Base-by-base conservation (phyloP, 2,888 invertebrate species). In the Sarcophaga subvicina region DNA sequence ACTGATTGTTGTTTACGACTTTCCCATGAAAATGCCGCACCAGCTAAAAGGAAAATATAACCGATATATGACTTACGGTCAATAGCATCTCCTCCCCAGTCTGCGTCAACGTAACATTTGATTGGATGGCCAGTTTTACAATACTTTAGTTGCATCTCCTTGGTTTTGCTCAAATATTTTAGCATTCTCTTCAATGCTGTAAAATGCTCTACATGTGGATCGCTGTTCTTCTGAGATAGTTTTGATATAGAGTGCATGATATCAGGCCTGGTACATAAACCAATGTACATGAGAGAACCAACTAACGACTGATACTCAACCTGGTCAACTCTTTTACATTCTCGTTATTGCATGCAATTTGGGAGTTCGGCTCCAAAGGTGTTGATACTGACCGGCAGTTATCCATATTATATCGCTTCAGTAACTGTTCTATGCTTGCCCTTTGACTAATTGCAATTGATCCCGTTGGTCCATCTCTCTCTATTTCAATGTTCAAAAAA, bases 401-500 rank as follows among this genome's bases (percentile, higher is more conserved):
- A 11, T 54, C 22, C 85, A 85, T 85, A n/a, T 63, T 47, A 62
- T 73, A 73, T 60, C 22, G 25, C 5, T 62, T 45, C 22, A 81
- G 25, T 0, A 85, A 27, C 27, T 75, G 37, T 59, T 59, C 6
- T 5, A 78, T 78, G 47, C 66, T 62, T 25, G 47, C 14, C 10
- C n/a, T 62, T 22, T 85, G 67, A 70, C 73, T 49, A 37, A 85
- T 67, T 54, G 69, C 14, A 54, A 85, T 73, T 3, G 47, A 5
- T n/a, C 78, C 81, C 14, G 66, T 64, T 45, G 37, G 11, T 22
- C 73, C 78, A 12, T 81, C 67, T 76, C 83, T 63, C 25, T 87
- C 71, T 8, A 81, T 81, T 54, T 84, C 85, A 49, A 86, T 79
- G 22, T 54, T 70, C 22, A 37, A 37, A 37, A 72, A 81, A 63